Conservation (phyloP, 2,113 vertebrate species). For the Nothocercus julius region DNA sequence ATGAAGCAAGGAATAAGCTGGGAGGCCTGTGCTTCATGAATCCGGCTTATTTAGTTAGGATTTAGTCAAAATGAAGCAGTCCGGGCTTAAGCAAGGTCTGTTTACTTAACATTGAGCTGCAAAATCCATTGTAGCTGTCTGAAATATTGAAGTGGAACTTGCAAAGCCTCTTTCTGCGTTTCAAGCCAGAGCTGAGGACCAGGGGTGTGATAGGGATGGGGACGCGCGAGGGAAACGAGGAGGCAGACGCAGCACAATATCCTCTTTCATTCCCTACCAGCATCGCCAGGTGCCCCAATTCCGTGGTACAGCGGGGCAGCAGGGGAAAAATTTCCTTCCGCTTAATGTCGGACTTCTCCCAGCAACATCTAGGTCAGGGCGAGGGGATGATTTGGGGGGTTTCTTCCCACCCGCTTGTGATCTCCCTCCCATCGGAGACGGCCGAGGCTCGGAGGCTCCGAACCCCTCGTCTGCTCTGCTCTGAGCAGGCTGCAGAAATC, state of each 20-base stretch:
- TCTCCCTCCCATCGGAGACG: not conserved
- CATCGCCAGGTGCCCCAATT: not conserved
- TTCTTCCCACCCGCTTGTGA: too few species aligned
- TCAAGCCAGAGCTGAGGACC: not conserved
- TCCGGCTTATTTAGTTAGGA: slow-evolving; percentile 31
- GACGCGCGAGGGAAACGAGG: not conserved
- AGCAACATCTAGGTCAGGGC: not conserved
- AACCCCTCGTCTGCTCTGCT: not conserved
- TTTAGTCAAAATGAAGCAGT: slow-evolving; percentile 60
- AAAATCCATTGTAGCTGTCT: slow-evolving; percentile 9
- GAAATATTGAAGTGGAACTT: slow-evolving; percentile 29
- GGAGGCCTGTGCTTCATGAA: not conserved
- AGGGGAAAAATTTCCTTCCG: not conserved
- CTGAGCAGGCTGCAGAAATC: not conserved
- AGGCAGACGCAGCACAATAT: not conserved
- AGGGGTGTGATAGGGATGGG: not conserved
- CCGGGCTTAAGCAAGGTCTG: slow-evolving; percentile 22
- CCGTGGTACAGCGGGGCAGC: accelerated
- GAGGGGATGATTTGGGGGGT: too few species aligned
- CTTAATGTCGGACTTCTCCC: not conserved
- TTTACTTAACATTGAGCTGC: slow-evolving; percentile 37
- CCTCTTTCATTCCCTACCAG: not conserved
- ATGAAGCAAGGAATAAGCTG: slow-evolving; percentile 21
- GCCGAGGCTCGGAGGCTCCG: not conserved
- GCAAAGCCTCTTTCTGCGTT: not conserved